Base-by-base conservation (phyloP, 2,797 vertebrate genomes). In the Trichosurus vulpecula region DNA sequence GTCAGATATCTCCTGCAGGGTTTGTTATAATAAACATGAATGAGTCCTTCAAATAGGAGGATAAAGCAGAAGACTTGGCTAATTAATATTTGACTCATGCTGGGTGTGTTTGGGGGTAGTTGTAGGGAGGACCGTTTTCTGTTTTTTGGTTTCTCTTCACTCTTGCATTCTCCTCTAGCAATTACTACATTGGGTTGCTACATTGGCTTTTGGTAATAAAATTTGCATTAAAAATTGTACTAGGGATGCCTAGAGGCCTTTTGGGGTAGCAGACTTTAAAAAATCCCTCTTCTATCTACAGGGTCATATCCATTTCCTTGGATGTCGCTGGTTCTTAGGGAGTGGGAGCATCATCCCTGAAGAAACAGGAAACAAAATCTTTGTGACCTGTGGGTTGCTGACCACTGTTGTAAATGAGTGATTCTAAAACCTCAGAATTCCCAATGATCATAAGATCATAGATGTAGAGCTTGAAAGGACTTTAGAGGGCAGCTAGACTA, bases 221-320 rank as follows among this genome's bases (percentile, higher is more conserved):
- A 58, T 95, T 95, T 95, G 92, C 89, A 93, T 93, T 95, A 81
- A 31, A 92, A 93, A 96, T 51, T 93, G 94, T 52, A 41, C 55
- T 55, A 74, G 89, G 74, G 94, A 89, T 54, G 1, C 31, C 3
- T 91, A 92, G 52, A n/a, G 53, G 25, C 87, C 52, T 53, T 58
- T 55, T 54, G 58, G 96, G 54, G 89, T 47, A 57, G 0, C 0
- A 27, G 52, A 30, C 35, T 54, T 66, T 29, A 41, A 81, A 81
- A 27, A 47, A 47, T 81, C 27, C 22, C 22, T 87, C 25, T 87
- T 87, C 74, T 87, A 47, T 51, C 35, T 51, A 11, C n/a, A 41
- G 52, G 91, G 58, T 90, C 57, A n/a, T n/a, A 41, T n/a, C 55
- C 3, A 0, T 6, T 0, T 81, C 90, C 52, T 93, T 12, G 27